These are phyloP conservation scores for Xyliphius kryptos DNA, from an alignment of 2,113 vertebrate genomes.

Conservation along the genomic window DNA sequence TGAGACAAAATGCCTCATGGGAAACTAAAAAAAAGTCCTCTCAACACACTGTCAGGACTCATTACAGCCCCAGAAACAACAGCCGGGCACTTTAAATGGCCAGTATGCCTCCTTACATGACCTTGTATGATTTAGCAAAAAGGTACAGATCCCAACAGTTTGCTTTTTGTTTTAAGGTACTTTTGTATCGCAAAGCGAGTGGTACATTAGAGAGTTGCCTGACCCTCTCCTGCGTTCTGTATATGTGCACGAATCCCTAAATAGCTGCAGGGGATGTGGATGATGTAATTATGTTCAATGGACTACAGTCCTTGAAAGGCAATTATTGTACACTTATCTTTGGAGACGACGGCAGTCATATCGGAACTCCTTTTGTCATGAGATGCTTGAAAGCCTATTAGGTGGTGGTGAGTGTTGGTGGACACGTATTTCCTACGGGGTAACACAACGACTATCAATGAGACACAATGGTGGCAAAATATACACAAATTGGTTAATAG, in stretches of 20 bases:
- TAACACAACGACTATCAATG: background rate
- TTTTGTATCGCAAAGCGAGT: background rate
- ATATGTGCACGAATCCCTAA: background rate
- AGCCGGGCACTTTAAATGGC: slow-evolving; percentile 4
- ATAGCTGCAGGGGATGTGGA: background rate
- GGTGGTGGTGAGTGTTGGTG: background rate
- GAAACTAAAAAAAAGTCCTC: background rate
- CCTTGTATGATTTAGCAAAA: too few relatives aligned
- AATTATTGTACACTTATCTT: slow-evolving; percentile 6
- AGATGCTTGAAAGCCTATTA: background rate
- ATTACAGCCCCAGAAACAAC: background rate
- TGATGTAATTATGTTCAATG: background rate
- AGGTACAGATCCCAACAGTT: too few relatives aligned
- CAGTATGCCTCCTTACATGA: background rate
- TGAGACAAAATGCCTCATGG: background rate
- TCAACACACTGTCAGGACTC: background rate
- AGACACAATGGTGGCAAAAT: too few relatives aligned
- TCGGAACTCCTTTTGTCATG: background rate
- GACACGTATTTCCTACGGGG: background rate
- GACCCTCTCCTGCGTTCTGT: background rate
- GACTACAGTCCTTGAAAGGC: background rate
- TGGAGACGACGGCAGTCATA: background rate
- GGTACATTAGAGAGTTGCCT: background rate
- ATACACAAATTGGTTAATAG: too few relatives aligned
- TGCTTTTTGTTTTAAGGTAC: too few relatives aligned